Evolutionary conservation across 2,888 invertebrate species (phyloP).

Genomic region (Cephus pulcher): DNA sequence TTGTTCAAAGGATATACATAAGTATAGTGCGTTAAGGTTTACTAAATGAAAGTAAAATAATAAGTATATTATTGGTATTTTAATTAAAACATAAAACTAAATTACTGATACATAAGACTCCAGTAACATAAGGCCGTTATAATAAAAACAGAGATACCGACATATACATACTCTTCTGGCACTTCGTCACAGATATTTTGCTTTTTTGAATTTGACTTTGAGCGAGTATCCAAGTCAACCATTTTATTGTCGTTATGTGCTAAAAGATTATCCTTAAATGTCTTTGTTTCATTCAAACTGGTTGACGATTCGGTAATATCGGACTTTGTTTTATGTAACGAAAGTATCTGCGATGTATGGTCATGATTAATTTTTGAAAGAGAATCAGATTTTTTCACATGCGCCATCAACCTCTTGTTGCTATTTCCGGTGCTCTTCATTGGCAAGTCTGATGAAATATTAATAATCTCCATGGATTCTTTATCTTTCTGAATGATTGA

Average conservation of each 20-base stretch:
- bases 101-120: slow-evolving; percentile 25
- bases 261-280: neutral
- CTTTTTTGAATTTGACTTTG: neutral
- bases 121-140: slow-evolving; percentile 22
- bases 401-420: neutral
- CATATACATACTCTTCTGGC: slow-evolving; percentile 23
- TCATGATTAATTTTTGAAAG: neutral
- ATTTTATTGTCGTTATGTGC: neutral
- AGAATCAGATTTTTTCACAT: neutral
- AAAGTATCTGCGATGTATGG: neutral
- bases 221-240: neutral
- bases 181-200: neutral
- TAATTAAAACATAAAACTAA: slow-evolving; percentile 12
- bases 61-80: slow-evolving; percentile 11
- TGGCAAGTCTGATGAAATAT: neutral
- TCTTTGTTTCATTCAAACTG: neutral
- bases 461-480: neutral
- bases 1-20: slow-evolving; percentile 4
- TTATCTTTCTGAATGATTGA: neutral
- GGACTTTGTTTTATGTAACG: neutral
- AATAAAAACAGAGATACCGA: slow-evolving; percentile 17
- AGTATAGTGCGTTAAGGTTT: slow-evolving; percentile 15
- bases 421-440: neutral
- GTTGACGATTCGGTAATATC: neutral
- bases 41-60: slow-evolving; percentile 13